Evolutionary conservation across 2,888 invertebrate genomes (phyloP).

Genomic region (Drosophila monieri): DNA sequence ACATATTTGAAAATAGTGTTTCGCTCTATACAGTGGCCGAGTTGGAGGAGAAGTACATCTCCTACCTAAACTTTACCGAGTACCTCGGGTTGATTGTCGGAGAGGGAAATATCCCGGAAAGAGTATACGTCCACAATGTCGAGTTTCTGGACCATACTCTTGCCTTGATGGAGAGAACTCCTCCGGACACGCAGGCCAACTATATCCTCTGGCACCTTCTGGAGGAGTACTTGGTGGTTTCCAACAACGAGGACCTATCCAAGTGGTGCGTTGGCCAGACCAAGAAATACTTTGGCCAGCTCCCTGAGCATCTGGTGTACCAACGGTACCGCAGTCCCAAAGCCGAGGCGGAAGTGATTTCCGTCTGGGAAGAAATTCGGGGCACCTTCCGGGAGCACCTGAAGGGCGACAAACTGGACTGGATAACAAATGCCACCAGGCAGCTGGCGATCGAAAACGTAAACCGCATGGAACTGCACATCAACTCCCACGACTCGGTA

Average conservation of each 20-base stretch:
- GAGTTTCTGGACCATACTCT: conserved; percentile 58
- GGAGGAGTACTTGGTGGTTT: conserved; percentile 60
- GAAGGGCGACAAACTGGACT: conserved; percentile 69
- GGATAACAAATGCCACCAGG: conserved; percentile 75
- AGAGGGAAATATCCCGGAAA: conserved; percentile 60
- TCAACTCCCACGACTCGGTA: conserved; percentile 74
- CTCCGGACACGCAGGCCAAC: conserved; percentile 58
- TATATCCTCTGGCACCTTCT: conserved; percentile 76
- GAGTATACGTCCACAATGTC: conserved; percentile 70
- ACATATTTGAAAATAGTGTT: conserved; percentile 51
- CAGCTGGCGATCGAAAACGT: conserved; percentile 70
- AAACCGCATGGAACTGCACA: conserved; percentile 68
- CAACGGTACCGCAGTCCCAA: conserved; percentile 59
- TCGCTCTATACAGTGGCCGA: conserved; percentile 52
- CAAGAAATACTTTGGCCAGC: conserved; percentile 73
- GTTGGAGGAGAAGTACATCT: conserved; percentile 52
- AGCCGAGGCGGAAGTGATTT: conserved; percentile 65
- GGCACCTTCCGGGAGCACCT: conserved; percentile 64
- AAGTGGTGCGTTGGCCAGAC: conserved; percentile 68
- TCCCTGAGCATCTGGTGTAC: conserved; percentile 72
- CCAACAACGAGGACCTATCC: conserved; percentile 19
- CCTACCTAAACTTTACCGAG: conserved; percentile 66
- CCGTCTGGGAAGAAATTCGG: conserved; percentile 75
- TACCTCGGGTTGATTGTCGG: conserved; percentile 71
- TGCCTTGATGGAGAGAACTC: conserved; percentile 49